phyloP scores from a whole-genome alignment of 2,888 invertebrate genomes.

The Poecilobothrus nobilitatus region DNA sequence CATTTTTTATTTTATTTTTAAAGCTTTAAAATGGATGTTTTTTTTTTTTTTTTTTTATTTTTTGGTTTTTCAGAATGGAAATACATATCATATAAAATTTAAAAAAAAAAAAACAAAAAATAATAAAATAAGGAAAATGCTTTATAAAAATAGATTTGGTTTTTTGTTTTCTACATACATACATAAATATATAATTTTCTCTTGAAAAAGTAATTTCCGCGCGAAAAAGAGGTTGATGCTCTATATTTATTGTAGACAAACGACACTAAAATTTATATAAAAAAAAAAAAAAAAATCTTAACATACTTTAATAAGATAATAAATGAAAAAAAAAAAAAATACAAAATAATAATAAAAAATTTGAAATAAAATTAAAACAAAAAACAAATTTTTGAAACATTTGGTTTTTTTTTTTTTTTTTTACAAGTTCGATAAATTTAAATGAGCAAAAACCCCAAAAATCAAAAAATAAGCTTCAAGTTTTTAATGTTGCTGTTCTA shows the following conservation, averaged over 20 bases:
- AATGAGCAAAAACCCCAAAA: not conserved
- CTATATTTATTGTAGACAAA: not conserved
- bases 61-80: not conserved
- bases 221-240: constrained; percentile 6
- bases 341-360: not conserved
- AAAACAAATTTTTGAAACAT: not conserved
- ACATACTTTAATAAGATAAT: not conserved
- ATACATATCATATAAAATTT: not conserved
- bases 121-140: too few relatives aligned
- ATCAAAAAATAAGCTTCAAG: not conserved
- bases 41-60: not conserved
- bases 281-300: not conserved
- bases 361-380: not conserved
- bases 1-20: not conserved
- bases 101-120: not conserved
- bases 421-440: not conserved
- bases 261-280: not conserved
- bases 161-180: not conserved
- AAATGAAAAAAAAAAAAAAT: too few relatives aligned
- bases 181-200: not conserved
- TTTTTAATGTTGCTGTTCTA: not conserved
- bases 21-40: too few relatives aligned
- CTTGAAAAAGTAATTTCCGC: constrained; percentile 4
- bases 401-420: not conserved
- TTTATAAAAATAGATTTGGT: not conserved